Conservation (phyloP, 2,888 invertebrate species). For the Drosophila crucigera region DNA sequence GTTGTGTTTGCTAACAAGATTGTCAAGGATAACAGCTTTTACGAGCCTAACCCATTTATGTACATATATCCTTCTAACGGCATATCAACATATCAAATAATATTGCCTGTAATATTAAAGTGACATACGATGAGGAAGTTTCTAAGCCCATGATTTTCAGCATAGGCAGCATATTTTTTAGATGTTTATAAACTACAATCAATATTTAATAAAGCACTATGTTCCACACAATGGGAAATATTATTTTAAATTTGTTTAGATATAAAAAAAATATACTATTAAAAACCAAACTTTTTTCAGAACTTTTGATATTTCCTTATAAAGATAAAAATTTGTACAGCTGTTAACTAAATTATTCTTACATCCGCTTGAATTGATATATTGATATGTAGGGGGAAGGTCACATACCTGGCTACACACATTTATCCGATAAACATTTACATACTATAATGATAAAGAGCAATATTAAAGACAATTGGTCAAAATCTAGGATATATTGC, state of each 20-base stretch:
- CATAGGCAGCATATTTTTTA: background rate
- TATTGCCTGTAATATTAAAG: background rate
- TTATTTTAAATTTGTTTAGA: background rate
- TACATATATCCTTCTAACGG: background rate
- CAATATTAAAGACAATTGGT: background rate
- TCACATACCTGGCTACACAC: no score
- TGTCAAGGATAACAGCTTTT: background rate
- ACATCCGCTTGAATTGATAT: no score
- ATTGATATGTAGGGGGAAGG: no score
- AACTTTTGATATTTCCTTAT: background rate
- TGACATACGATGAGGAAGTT: background rate
- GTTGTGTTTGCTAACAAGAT: conserved; percentile 49
- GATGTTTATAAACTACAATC: background rate
- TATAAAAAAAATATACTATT: rapidly evolving
- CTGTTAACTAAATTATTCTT: background rate
- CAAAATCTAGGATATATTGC: background rate
- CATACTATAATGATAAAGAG: background rate
- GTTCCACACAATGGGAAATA: background rate
- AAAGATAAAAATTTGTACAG: background rate
- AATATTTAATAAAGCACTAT: background rate
- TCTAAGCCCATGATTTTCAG: background rate
- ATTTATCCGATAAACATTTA: background rate
- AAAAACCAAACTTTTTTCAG: rapidly evolving
- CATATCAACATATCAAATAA: background rate
- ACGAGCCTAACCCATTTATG: conserved; percentile 6